Evolutionary conservation across 2,888 invertebrate genomes (phyloP), one percentile per base, ranked within the genome.

Genomic region (Protophormia terraenovae): DNA sequence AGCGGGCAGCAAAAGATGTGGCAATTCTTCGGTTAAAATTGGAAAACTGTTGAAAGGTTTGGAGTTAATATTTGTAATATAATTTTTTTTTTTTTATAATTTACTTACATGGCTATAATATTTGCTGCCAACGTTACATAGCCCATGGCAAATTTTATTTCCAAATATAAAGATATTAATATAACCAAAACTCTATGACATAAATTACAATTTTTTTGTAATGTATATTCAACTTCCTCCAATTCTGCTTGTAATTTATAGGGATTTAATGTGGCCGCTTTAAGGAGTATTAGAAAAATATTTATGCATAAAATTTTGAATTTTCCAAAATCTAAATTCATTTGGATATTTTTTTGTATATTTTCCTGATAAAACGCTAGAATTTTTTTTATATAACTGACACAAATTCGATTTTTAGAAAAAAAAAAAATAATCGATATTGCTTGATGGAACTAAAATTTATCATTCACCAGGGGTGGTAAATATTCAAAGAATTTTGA

Each of bases 61-160:
- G n/a, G n/a, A n/a, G n/a, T 32, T 2, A 60, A 62, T 71, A 12
- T 29, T 24, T 27, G 24, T 3, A 4, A 41, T 50, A 29, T 14
- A 8, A 41, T 10, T 38, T 10, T n/a, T 35, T 22, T 29, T 27
- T 27, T 66, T 19, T 1, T 10, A 66, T 19, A 8, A 3, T 16
- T 41, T 8, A 89, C 91, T 89, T 80, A 92, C 92, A 92, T 88
- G 16, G 92, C 92, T 58, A 91, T 87, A 6, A 92, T 87, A 58
- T 91, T 89, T n/a, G 91, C 88, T 1, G 88, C 90, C 14, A 92
- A 77, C 8, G 90, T 89, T 1, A 91, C 7, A 60, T 91, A 91
- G 24, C 89, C 89, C 5, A 90, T 47, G 1, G 88, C 3, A 55
- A 91, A 92, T 38, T 92, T 90, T 4, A 88, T 67, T 6, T 91